A percentile compares a stretch with the other conserved stretches of the same genome.
Conservation (phyloP, 1,140 invertebrate species). For the Tetramorium alpestre region DNA sequence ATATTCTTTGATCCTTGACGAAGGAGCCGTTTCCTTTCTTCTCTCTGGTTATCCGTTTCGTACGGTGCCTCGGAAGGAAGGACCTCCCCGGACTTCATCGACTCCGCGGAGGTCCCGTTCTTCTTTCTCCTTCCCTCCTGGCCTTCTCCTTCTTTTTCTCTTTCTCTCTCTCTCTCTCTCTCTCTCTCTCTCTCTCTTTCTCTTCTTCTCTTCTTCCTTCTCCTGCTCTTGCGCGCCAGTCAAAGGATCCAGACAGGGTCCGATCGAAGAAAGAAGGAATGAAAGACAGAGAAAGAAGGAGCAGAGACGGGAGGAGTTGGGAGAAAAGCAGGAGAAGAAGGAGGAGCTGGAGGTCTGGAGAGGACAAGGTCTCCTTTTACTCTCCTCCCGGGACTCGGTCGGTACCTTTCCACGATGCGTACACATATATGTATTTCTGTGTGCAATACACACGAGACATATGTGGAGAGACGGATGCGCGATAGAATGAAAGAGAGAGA, state of each 20-base stretch:
- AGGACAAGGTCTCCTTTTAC: slow-evolving; percentile 69
- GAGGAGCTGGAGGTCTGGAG: slow-evolving; percentile 47
- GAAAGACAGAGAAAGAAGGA: slow-evolving; percentile 7
- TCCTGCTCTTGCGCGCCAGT: slow-evolving; percentile 27
- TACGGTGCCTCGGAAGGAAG: slow-evolving; percentile 72
- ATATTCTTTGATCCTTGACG: slow-evolving; percentile 79
- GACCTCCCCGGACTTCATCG: slow-evolving; percentile 80
- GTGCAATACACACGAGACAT: slow-evolving; percentile 5
- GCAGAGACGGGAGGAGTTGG: slow-evolving; percentile 11
- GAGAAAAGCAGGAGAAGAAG: slow-evolving; percentile 57
- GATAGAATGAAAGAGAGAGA: slow-evolving; percentile 23
- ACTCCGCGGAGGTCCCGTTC: slow-evolving; percentile 78
- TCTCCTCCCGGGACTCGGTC: slow-evolving; percentile 45
- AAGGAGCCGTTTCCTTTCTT: slow-evolving; percentile 73
- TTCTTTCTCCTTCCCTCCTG: slow-evolving; percentile 61
- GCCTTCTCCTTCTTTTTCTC: slow-evolving; percentile 11
- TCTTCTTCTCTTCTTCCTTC: slow-evolving; percentile 39
- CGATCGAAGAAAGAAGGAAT: not conserved
- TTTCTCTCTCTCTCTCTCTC: slow-evolving; percentile 21
- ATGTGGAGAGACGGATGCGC: slow-evolving; percentile 13
- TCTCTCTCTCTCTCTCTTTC: slow-evolving; percentile 33
- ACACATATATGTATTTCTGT: not conserved
- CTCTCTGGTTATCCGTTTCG: slow-evolving; percentile 68
- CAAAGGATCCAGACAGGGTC: slow-evolving; percentile 36
- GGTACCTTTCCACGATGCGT: slow-evolving; percentile 34